Conservation (phyloP, 2,797 vertebrate species). For the Champsocephalus gunnari region DNA sequence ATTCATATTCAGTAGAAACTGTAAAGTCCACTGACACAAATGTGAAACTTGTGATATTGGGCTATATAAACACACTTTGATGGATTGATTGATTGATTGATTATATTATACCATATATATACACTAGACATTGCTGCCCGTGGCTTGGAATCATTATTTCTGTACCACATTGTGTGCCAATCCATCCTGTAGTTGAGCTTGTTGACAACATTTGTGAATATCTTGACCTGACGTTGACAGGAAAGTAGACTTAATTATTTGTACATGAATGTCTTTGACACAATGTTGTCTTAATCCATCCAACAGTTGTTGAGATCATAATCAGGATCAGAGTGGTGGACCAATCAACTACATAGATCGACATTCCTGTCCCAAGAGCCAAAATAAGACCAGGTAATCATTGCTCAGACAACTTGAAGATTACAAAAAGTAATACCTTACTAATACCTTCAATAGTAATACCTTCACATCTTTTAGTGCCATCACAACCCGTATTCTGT, state of each 20-base stretch:
- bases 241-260: neutral
- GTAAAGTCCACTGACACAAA: too few species aligned
- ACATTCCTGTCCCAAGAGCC: neutral
- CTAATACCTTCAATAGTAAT: too few species aligned
- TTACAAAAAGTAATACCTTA: neutral
- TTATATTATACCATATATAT: too few species aligned
- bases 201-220: neutral
- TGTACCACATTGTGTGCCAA: neutral
- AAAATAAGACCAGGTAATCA: neutral
- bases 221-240: neutral
- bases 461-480: constrained; percentile 2
- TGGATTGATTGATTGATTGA: too few species aligned
- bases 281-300: neutral
- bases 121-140: too few species aligned
- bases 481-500: neutral
- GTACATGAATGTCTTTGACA: neutral
- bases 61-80: too few species aligned
- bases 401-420: neutral
- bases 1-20: too few species aligned
- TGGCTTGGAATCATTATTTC: neutral
- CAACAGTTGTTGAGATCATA: neutral
- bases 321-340: neutral
- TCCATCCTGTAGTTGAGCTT: neutral
- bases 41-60: too few species aligned
- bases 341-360: neutral